Conservation (phyloP, 1,140 invertebrate genomes). For the Pseudobourletiella spinata region DNA sequence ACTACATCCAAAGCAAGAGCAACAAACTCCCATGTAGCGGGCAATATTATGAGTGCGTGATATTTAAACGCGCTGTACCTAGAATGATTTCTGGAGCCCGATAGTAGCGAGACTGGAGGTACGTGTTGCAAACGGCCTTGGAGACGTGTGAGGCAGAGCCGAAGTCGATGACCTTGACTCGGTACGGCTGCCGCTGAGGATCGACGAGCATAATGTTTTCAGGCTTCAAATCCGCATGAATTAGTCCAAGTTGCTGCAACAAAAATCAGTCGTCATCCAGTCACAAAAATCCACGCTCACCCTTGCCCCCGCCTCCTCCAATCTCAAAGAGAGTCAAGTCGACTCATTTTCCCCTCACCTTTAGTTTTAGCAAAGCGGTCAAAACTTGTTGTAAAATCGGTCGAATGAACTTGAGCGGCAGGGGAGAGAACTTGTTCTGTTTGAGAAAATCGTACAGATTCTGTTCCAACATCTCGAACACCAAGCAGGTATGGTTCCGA, state of each 20-base stretch:
- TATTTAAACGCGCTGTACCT: slow-evolving; percentile 47
- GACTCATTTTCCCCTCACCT: too few relatives aligned
- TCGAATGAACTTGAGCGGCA: slow-evolving; percentile 95
- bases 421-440: slow-evolving; percentile 97
- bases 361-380: slow-evolving; percentile 94
- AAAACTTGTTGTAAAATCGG: slow-evolving; percentile 98
- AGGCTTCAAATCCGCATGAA: slow-evolving; percentile 98
- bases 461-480: slow-evolving; percentile 99
- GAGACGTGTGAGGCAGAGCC: slow-evolving; percentile 97
- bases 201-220: slow-evolving; percentile 99
- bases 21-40: too few relatives aligned
- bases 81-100: slow-evolving; percentile 98
- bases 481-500: slow-evolving; percentile 98
- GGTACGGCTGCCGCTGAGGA: slow-evolving; percentile 90
- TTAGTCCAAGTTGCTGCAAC: slow-evolving; percentile 86
- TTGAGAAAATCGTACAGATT: slow-evolving; percentile 99
- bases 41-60: too few relatives aligned
- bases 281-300: too few relatives aligned
- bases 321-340: too few relatives aligned
- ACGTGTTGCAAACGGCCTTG: slow-evolving; percentile 98
- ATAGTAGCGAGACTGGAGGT: slow-evolving; percentile 97
- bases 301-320: too few relatives aligned
- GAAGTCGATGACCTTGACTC: slow-evolving; percentile 98
- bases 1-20: too few relatives aligned
- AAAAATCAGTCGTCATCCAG: slow-evolving; percentile 33